Percentiles rank a stretch among this genome's conserved stretches.
These are phyloP conservation scores for human DNA, from an alignment of 2,113 vertebrate species.

Conservation along the genomic window DNA sequence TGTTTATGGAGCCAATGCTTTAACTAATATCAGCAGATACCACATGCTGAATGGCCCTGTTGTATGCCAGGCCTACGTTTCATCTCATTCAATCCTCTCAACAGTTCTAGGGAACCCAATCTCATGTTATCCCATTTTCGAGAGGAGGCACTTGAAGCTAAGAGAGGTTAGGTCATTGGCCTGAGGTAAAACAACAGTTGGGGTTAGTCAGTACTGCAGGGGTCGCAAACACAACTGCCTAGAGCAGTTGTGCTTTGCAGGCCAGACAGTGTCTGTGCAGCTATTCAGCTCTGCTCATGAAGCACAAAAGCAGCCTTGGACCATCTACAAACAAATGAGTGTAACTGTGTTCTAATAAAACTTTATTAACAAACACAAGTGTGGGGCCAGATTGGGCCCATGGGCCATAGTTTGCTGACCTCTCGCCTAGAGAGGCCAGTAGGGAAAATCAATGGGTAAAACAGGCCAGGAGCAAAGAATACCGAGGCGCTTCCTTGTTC, in stretches of 20 bases:
- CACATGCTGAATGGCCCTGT: fast-evolving
- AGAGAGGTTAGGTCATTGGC: not conserved
- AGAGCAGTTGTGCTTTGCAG: not conserved
- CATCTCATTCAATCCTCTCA: not conserved
- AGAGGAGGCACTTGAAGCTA: not conserved
- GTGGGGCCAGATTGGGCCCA: not conserved
- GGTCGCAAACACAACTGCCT: not conserved
- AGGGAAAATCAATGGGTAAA: not conserved
- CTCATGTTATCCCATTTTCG: not conserved
- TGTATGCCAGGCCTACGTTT: fast-evolving
- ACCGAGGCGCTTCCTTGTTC: not conserved
- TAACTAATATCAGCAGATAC: not conserved
- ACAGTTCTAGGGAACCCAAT: not conserved
- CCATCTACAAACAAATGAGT: fast-evolving
- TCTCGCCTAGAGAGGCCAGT: not conserved
- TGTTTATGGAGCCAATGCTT: not conserved
- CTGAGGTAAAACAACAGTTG: not conserved
- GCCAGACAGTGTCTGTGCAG: not conserved
- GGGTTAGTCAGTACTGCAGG: too few relatives aligned
- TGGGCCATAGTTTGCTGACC: not conserved
- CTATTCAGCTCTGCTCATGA: not conserved
- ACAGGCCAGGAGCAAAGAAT: not conserved
- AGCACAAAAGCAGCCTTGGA: fast-evolving
- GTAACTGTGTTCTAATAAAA: not conserved
- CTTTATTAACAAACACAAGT: not conserved